Evolutionary conservation across 2,113 vertebrate genomes (phyloP), one percentile per base, ranked within the genome.

Genomic region (Alligator mississippiensis): DNA sequence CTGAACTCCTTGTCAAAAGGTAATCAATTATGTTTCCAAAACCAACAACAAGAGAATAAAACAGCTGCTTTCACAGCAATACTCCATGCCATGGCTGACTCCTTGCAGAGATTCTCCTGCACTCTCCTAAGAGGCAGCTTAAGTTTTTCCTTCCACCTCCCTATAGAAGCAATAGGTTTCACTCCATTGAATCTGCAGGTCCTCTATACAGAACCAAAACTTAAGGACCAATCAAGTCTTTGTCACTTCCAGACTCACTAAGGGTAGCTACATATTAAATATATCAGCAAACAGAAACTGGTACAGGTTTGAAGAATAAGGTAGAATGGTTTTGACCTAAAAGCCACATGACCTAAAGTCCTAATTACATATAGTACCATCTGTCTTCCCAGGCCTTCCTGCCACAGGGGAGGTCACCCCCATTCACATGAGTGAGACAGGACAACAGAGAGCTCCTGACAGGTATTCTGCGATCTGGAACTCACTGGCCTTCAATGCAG

Each of bases 181-280:
- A 85, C 82, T 13, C 64, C 30, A 59, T 75, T 54, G 24, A 25
- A 8, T 24, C 28, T 66, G 70, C 34, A 61, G 22, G n/a, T 88
- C 14, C 15, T 76, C 61, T 9, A 1, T 16, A 4, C n/a, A 88
- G 75, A 86, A 47, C 34, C 72, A 22, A 75, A 13, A 61, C 22
- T 55, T 84, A 24, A 62, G 88, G 90, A 68, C 2, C 11, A 72
- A 9, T 0, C 77, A 59, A 38, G 87, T 78, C 38, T 76, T 38
- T 62, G 3, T 55, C n/a, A 55, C 57, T 91, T 78, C 66, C 82
- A 91, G 84, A 64, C 84, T 38, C 84, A 58, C 18, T 22, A 30
- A 3, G 87, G 66, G n/a, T 80, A 87, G 77, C 38, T 28, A 57
- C 10, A 70, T 11, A 70, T 78, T 61, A 91, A 76, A 70, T 61